Percentiles rank a stretch among this genome's conserved stretches.
phyloP scores from a whole-genome alignment of 2,888 invertebrate species.

The Germaria angustata region DNA sequence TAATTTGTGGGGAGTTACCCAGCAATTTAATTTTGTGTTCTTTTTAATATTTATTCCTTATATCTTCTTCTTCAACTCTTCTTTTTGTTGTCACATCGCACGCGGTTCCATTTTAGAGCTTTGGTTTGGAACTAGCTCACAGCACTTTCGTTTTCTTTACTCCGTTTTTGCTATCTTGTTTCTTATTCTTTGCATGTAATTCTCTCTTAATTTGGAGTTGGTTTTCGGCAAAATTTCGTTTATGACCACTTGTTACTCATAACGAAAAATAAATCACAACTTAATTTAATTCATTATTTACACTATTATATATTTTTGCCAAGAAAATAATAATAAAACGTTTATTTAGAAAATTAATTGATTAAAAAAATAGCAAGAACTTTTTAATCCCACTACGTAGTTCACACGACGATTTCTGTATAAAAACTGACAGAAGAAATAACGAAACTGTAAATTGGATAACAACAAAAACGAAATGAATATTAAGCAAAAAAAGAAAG shows the following conservation, averaged over 20 bases:
- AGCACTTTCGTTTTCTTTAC: conserved; percentile 55
- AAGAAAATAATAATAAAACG: no score
- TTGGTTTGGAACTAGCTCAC: neutral
- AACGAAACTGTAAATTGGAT: conserved; percentile 66
- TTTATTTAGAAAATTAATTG: neutral
- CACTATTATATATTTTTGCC: neutral
- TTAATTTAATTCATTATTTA: neutral
- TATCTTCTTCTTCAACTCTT: neutral
- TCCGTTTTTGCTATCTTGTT: neutral
- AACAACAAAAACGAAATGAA: conserved; percentile 49
- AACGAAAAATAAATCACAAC: neutral
- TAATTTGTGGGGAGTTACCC: conserved; percentile 1
- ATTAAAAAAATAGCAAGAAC: neutral
- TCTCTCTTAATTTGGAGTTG: neutral
- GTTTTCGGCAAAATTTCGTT: conserved; percentile 17
- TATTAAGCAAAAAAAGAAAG: conserved; percentile 4
- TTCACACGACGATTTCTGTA: conserved; percentile 64
- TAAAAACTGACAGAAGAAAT: conserved; percentile 61
- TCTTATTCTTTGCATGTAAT: conserved; percentile 1
- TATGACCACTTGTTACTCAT: conserved; percentile 16
- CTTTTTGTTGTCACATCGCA: neutral
- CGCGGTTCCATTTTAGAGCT: conserved; percentile 8
- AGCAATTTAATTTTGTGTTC: neutral
- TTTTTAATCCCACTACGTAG: conserved; percentile 23
- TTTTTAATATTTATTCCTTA: no score